Evolutionary conservation across 1,140 invertebrate species (phyloP), one percentile per base, ranked within the genome.

Genomic region (Drosophila pectinifera): DNA sequence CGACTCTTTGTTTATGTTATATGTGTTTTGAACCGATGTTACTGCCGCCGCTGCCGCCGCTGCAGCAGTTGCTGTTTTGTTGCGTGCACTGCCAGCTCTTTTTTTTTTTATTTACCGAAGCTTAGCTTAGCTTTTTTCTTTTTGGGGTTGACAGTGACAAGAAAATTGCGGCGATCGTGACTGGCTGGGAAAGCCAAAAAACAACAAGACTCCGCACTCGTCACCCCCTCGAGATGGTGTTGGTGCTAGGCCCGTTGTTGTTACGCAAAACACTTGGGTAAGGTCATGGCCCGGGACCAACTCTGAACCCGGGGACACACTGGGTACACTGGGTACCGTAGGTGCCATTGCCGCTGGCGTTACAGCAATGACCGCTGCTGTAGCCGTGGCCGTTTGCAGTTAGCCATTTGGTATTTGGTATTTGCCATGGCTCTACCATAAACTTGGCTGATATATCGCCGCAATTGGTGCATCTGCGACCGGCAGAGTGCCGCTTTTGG

Each of bases 131-230:
- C 11, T 34, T 34, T 34, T 34, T 34, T 34, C 31, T 46, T 61
- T 62, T 64, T 73, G n/a, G 74, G 75, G 42, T 72, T 75, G 82
- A 85, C 82, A 86, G 78, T 86, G 82, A 86, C 82, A 88, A 76
- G 74, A 88, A 86, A 86, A 86, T 86, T 86, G 82, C 62, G 83
- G 51, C 72, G 74, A 80, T 86, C 82, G 82, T 86, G 82, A 86
- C 82, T 86, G 68, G 82, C 82, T 88, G 82, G 82, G 82, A 86
- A 86, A 86, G 83, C 82, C 79, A 78, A 81, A 81, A 81, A 84
- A 80, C 59, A 59, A 75, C 53, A 72, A 56, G 20, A 22, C 36
- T 36, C 51, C 26, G 31, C 42, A 70, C 58, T 63, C 59, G 42
- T 46, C 56, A 73, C 22, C 43, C 24, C 26, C 14, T n/a, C 14